Conservation (phyloP, 2,888 invertebrate genomes). For the Zeuzera pyrina region DNA sequence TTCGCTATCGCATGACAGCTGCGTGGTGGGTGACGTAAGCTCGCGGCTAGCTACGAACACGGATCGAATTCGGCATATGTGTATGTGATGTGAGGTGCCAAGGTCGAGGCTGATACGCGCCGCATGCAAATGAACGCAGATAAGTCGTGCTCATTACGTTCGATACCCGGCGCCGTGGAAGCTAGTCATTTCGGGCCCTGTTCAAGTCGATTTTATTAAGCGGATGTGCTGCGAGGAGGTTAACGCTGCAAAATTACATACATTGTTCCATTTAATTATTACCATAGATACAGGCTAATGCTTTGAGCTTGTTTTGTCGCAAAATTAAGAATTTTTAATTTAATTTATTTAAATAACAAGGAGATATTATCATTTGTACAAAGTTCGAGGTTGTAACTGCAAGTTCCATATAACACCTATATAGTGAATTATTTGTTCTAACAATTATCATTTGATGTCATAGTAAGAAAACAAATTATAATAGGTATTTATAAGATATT, state of each 20-base stretch:
- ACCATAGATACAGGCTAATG: conserved; percentile 39
- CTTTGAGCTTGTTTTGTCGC: background rate
- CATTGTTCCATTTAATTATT: conserved; percentile 56
- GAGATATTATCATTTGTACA: too few relatives aligned
- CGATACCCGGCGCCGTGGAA: conserved; percentile 41
- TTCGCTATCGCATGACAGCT: conserved; percentile 6
- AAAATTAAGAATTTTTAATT: background rate
- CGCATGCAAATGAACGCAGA: conserved; percentile 64
- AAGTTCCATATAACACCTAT: too few relatives aligned
- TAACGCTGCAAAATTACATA: conserved; percentile 58
- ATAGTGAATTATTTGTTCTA: too few relatives aligned
- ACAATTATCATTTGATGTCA: too few relatives aligned
- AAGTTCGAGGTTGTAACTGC: too few relatives aligned
- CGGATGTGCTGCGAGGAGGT: conserved; percentile 59
- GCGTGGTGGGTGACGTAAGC: conserved; percentile 5
- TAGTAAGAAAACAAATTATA: too few relatives aligned
- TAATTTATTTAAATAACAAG: too few relatives aligned
- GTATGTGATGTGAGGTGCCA: conserved; percentile 51
- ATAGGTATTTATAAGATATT: too few relatives aligned
- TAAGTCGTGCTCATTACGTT: conserved; percentile 63
- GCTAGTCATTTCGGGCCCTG: conserved; percentile 49
- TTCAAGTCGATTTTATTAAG: conserved; percentile 52
- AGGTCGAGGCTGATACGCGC: conserved; percentile 60
- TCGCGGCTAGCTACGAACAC: conserved; percentile 1
- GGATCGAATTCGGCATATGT: conserved; percentile 35